phyloP scores from a whole-genome alignment of 2,113 vertebrate species.

The Lota lota region DNA sequence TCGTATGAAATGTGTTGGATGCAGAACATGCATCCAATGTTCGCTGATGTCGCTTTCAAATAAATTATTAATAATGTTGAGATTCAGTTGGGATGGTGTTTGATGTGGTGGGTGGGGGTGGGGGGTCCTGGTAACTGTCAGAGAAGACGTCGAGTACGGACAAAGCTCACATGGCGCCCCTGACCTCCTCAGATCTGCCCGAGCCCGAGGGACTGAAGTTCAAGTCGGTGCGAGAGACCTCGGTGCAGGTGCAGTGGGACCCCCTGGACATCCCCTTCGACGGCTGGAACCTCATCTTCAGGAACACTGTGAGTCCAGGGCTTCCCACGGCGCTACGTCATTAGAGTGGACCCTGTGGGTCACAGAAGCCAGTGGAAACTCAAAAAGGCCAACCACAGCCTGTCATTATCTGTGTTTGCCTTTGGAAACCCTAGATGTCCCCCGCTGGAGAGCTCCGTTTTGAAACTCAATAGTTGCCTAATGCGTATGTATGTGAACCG shows the following conservation, averaged over 20 bases:
- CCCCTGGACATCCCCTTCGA: constrained; percentile 91
- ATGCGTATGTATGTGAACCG: constrained; percentile 26
- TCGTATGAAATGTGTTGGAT: no score
- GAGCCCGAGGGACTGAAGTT: constrained; percentile 93
- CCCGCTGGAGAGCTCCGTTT: constrained; percentile 22
- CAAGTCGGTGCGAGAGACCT: constrained; percentile 90
- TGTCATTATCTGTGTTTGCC: constrained; percentile 38
- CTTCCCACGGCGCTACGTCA: not conserved
- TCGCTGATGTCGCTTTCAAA: no score
- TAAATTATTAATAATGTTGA: no score
- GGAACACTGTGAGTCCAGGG: constrained; percentile 79
- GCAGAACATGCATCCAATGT: no score
- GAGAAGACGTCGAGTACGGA: not conserved
- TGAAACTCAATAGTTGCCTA: constrained; percentile 33
- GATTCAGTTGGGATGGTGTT: no score
- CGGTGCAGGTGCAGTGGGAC: constrained; percentile 96
- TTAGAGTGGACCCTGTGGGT: constrained; percentile 12
- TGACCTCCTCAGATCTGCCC: constrained; percentile 81
- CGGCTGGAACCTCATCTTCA: constrained; percentile 94
- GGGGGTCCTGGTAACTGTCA: no score
- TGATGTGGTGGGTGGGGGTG: no score
- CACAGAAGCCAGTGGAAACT: constrained; percentile 9
- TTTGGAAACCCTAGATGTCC: constrained; percentile 26
- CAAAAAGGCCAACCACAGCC: constrained; percentile 7
- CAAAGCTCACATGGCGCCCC: constrained; percentile 4